Conservation (phyloP, 2,888 invertebrate species). For the Auanema sp. region DNA sequence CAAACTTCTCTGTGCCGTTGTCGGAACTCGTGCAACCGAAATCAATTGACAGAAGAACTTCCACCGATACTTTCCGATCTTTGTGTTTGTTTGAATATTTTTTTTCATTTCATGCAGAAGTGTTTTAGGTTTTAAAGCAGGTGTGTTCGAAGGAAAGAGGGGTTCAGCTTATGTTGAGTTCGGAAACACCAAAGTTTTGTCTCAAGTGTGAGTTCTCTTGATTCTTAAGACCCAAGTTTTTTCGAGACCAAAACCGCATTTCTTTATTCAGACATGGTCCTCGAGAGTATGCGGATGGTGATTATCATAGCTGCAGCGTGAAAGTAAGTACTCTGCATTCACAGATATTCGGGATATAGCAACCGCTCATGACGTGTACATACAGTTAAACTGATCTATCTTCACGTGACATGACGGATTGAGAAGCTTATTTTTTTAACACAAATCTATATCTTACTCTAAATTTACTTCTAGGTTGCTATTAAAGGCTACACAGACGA, state of each 20-base stretch:
- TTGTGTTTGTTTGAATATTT: background rate
- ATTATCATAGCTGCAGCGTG: constrained; percentile 18
- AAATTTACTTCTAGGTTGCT: constrained; percentile 7
- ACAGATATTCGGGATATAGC: too few relatives aligned
- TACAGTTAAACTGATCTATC: too few relatives aligned
- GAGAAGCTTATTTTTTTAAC: too few relatives aligned
- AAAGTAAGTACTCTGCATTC: background rate
- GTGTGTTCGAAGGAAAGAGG: constrained; percentile 37
- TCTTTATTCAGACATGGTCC: constrained; percentile 18
- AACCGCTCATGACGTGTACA: too few relatives aligned
- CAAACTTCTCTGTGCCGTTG: too few relatives aligned
- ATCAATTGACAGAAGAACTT: too few relatives aligned
- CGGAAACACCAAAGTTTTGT: constrained; percentile 41
- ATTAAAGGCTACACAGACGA: constrained; percentile 20
- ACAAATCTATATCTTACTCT: too few relatives aligned
- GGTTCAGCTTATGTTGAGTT: constrained; percentile 50
- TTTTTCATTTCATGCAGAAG: background rate
- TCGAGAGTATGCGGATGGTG: constrained; percentile 16
- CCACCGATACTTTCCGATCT: too few relatives aligned
- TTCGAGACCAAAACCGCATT: background rate
- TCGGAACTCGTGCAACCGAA: too few relatives aligned
- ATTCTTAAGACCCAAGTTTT: too few relatives aligned
- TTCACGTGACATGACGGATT: too few relatives aligned
- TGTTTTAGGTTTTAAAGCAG: constrained; percentile 38
- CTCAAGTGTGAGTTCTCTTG: constrained; percentile 33